A percentile compares a stretch with the other conserved stretches of the same genome.
These are phyloP conservation scores for Scortum barcoo DNA, from an alignment of 2,113 vertebrate species.

Conservation along the genomic window DNA sequence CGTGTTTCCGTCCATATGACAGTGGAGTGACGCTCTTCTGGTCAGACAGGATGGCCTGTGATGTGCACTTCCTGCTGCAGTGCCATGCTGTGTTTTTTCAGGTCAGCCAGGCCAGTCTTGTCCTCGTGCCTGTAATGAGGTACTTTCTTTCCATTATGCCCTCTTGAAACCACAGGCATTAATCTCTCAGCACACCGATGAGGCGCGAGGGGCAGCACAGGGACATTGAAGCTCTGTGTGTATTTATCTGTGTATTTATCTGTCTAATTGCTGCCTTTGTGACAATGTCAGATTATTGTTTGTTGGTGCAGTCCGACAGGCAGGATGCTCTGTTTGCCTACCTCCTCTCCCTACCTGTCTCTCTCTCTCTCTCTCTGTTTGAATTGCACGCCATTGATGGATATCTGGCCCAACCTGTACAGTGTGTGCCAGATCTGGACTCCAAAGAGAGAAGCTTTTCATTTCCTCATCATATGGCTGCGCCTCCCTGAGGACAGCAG, in stretches of 20 bases:
- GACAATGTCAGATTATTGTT: conserved; percentile 2
- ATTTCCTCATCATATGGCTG: conserved; percentile 37
- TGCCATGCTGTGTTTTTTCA: conserved; percentile 22
- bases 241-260: conserved; percentile 33
- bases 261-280: conserved; percentile 37
- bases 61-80: conserved; percentile 19
- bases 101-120: conserved; percentile 1
- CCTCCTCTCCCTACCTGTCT: conserved; percentile 7
- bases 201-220: neutral
- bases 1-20: neutral
- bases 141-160: conserved; percentile 33
- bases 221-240: conserved; percentile 11
- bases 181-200: conserved; percentile 42
- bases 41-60: conserved; percentile 15
- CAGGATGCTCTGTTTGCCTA: neutral
- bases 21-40: neutral
- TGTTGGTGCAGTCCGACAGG: conserved; percentile 4
- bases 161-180: conserved; percentile 30
- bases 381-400: neutral
- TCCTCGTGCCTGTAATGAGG: conserved; percentile 39
- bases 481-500: conserved; percentile 17
- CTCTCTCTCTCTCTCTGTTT: neutral
- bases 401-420: neutral
- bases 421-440: conserved; percentile 14
- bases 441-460: conserved; percentile 29